Base-by-base conservation (phyloP, 64 coral and sea anemone genomes). In the Pocillopora verrucosa region DNA sequence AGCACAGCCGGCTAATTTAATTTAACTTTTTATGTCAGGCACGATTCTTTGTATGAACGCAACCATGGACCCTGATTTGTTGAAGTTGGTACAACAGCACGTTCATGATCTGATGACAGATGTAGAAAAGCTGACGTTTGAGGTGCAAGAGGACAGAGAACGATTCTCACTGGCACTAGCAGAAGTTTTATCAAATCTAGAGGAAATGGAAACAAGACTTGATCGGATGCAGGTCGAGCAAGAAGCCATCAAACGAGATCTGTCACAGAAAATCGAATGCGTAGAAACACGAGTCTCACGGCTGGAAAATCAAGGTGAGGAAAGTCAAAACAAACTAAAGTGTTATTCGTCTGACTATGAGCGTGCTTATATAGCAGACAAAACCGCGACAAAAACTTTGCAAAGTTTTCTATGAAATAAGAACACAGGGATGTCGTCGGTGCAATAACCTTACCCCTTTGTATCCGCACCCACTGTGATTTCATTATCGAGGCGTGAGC, bases 121-220 rank as follows among this genome's bases (percentile, higher is more conserved):
- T 45, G 86, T 88, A 36, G 86, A 88, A n/a, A 61, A 77, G 73
- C 13, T 77, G 86, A 13, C 56, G 5, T 77, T 88, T 76, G 74
- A 88, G 36, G 11, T 36, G 17, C 36, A 88, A 4, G 58, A 20
- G 11, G 58, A 77, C 7, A 61, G 16, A 34, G 60, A 62, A 19
- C 36, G 59, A 14, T 26, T 77, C 16, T 76, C 36, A 16, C 34
- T 59, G 16, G 37, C 36, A 5, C 57, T 88, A 73, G 13, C 76
- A 9, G 75, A 88, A 11, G 35, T 61, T 63, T 30, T 26, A 62
- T 3, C 59, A 76, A n/a, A 26, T 76, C 34, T 88, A 2, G 25
- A 76, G 25, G 16, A 88, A 16, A 59, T 74, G 24, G 86, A 88
- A 22, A 34, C 61, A 65, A 35, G 80, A 51, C 6, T 83, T 19